Evolutionary conservation across 2,113 vertebrate species (phyloP).

Genomic region (Anhinga rufa): DNA sequence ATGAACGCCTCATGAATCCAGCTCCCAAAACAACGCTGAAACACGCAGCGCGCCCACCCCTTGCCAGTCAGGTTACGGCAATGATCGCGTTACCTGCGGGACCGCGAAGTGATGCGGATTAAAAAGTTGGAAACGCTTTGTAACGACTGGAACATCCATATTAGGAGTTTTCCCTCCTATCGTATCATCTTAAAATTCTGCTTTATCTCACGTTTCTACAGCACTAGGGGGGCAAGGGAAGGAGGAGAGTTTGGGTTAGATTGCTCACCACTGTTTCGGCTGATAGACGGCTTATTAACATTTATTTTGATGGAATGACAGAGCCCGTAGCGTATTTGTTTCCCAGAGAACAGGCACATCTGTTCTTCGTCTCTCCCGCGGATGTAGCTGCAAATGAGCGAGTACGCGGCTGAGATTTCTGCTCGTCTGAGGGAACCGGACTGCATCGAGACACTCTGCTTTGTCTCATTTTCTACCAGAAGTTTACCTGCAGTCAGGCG

Average conservation of each 20-base stretch:
- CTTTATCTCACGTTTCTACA: fast-evolving
- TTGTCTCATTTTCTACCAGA: not conserved
- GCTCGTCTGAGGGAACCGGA: not conserved
- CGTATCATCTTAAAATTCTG: not conserved
- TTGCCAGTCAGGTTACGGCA: not conserved
- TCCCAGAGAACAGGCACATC: conserved; percentile 4
- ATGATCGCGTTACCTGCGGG: not conserved
- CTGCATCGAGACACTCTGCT: not conserved
- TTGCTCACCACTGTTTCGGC: not conserved
- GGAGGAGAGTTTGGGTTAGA: not conserved
- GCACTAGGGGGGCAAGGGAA: not conserved
- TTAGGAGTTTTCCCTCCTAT: not conserved
- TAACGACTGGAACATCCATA: not conserved
- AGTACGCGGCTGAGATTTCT: not conserved
- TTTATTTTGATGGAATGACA: not conserved
- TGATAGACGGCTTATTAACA: not conserved
- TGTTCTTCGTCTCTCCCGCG: not conserved
- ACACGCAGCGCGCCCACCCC: not conserved
- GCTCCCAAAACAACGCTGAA: not conserved
- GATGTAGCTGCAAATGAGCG: fast-evolving
- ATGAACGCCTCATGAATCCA: not conserved
- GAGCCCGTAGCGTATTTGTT: not conserved
- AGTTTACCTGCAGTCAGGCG: not conserved
- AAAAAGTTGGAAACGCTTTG: not conserved
- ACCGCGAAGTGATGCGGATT: not conserved